Evolutionary conservation across 1,140 invertebrate species (phyloP).

Genomic region (Calliopsis andreniformis): DNA sequence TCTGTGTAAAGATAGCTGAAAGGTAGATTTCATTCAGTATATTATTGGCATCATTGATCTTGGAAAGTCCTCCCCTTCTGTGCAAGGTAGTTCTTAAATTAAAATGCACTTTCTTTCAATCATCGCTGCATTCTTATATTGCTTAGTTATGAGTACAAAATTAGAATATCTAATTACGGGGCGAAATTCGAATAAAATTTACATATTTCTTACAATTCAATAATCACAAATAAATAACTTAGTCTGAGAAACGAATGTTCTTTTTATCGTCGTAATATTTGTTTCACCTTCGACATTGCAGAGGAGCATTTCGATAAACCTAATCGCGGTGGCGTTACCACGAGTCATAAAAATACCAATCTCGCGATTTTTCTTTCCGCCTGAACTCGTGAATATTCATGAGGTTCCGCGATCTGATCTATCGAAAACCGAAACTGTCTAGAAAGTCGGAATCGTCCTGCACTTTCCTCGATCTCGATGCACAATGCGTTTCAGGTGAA

Average conservation of each 20-base stretch:
- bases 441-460: constrained; percentile 38
- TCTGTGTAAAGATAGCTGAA: no score
- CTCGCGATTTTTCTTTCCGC: background rate
- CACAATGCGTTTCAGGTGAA: constrained; percentile 13
- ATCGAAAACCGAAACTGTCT: constrained; percentile 35
- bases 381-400: constrained; percentile 14
- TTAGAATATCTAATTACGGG: no score
- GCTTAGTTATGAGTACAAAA: background rate
- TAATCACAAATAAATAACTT: constrained; percentile 7
- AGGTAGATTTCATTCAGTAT: no score
- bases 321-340: background rate
- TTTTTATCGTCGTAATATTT: background rate
- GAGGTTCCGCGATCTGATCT: constrained; percentile 6
- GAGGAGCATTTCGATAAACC: background rate
- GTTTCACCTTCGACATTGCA: background rate
- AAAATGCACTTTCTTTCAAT: background rate
- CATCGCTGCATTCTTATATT: constrained; percentile 1
- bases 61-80: no score
- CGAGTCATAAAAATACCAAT: background rate
- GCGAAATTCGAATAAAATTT: background rate
- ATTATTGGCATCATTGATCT: no score
- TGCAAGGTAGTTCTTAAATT: no score
- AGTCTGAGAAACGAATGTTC: background rate
- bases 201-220: background rate
- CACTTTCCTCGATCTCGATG: constrained; percentile 23